Base-by-base conservation (phyloP, 2,113 vertebrate species). In the Vulpes ferrilata region DNA sequence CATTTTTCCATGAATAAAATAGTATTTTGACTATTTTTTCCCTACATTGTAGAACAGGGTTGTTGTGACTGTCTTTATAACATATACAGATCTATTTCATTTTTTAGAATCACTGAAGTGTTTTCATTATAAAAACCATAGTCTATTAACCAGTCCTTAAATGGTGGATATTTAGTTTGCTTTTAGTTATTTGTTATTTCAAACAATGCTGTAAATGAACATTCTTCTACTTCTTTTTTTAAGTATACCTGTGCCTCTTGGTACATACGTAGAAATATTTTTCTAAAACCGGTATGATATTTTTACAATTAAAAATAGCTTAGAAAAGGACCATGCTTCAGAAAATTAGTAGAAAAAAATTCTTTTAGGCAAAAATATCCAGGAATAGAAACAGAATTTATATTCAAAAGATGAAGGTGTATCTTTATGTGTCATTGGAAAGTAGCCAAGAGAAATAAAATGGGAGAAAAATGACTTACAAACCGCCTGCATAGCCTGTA, bases 391-490 rank as follows among this genome's bases (percentile, higher is more conserved):
- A 35, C 30, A 90, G 32, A 38, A 59, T 6, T 22, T 43, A 22
- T 62, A 81, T 55, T 80, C 62, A 62, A 80, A 80, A 48, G 27
- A 80, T 53, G 30, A 79, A 22, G 11, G 1, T 96, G 3, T 48
- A n/a, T 90, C 11, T 74, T 48, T 74, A 9, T 32, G 38, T 48
- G 32, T 71, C 43, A 32, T 57, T 90, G 81, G 81, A 73, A 86
- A 81, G 48, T 25, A 94, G 57, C 48, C 74, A 87, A 94, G 62
- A 38, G 27, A 96, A 93, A 86, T 81, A 65, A 65, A 81, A 32
- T 7, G 7, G 3, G 19, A 2, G 20, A 22, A 9, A n/a, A 32
- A 64, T 35, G 43, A 80, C 43, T 93, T 67, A 64, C 86, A 64
- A 43, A 25, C 17, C 9, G 22, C 43, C 20, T 10, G 59, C 51